A percentile compares a stretch with the other conserved stretches of the same genome.
Conservation (phyloP, 2,797 vertebrate genomes). For the Miichthys miiuy region DNA sequence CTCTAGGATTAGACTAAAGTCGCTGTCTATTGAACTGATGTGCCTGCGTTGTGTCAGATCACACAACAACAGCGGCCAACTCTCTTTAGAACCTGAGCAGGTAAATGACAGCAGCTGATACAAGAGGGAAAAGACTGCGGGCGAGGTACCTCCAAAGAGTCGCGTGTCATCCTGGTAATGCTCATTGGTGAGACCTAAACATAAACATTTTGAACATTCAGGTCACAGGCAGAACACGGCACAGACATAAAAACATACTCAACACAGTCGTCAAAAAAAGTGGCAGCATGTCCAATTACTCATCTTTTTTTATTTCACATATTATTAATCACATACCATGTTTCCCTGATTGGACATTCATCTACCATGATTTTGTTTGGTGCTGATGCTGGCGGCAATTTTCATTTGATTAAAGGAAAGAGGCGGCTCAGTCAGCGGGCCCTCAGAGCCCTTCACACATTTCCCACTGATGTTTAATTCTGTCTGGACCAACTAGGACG, state of each 20-base stretch:
- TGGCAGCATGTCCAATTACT: constrained; percentile 30
- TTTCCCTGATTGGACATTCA: constrained; percentile 79
- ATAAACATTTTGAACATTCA: constrained; percentile 87
- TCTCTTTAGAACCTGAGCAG: constrained; percentile 43
- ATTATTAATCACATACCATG: constrained; percentile 69
- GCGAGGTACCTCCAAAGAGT: constrained; percentile 88
- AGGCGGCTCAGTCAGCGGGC: constrained; percentile 65
- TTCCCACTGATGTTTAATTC: constrained; percentile 81
- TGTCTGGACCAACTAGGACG: constrained; percentile 72
- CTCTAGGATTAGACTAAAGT: constrained; percentile 22
- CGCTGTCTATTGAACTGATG: constrained; percentile 9
- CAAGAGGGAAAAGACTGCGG: constrained; percentile 77
- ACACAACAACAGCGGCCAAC: constrained; percentile 32
- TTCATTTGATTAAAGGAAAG: constrained; percentile 80
- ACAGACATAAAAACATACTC: constrained; percentile 76
- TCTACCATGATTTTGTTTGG: constrained; percentile 73
- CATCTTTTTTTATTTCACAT: constrained; percentile 63
- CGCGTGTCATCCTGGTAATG: constrained; percentile 89
- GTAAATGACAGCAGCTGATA: constrained; percentile 73
- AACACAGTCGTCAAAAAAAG: constrained; percentile 54
- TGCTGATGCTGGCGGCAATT: constrained; percentile 69
- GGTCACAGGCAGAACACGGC: constrained; percentile 78
- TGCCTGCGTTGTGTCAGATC: constrained; percentile 39
- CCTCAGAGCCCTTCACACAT: constrained; percentile 65
- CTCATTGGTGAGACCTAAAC: constrained; percentile 90